Evolutionary conservation across 1,140 invertebrate genomes (phyloP).

Genomic region (Dysdera silvatica): DNA sequence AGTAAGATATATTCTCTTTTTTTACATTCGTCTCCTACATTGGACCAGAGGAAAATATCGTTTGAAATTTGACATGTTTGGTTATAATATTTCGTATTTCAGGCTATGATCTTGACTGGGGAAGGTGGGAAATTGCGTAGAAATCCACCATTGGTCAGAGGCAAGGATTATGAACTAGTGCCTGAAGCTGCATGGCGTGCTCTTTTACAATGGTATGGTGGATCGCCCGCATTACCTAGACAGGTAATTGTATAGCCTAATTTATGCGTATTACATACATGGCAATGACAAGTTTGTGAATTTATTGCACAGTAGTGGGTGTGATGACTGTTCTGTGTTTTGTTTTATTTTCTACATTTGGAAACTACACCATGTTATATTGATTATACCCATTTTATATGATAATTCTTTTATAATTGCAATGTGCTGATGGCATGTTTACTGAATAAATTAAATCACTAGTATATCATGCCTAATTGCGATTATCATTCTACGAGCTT

Average conservation of each 20-base stretch:
- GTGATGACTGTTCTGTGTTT: too few relatives aligned
- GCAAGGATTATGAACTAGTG: constrained; percentile 71
- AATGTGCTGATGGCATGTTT: too few relatives aligned
- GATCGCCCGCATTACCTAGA: constrained; percentile 65
- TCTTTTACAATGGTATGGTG: constrained; percentile 74
- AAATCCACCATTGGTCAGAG: constrained; percentile 59
- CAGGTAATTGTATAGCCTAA: constrained; percentile 52
- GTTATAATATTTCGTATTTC: background rate
- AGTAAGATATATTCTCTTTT: constrained; percentile 41
- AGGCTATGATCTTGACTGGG: constrained; percentile 59
- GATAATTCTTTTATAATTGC: too few relatives aligned
- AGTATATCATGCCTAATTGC: too few relatives aligned
- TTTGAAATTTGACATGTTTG: background rate
- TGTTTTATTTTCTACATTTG: too few relatives aligned
- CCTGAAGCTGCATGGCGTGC: constrained; percentile 78
- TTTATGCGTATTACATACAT: background rate
- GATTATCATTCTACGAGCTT: too few relatives aligned
- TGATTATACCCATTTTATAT: too few relatives aligned
- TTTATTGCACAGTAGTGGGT: too few relatives aligned
- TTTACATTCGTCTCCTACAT: background rate
- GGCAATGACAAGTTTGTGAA: too few relatives aligned
- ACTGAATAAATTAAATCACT: too few relatives aligned
- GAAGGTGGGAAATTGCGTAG: constrained; percentile 71
- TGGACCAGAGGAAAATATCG: background rate
- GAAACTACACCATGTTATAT: too few relatives aligned